These are phyloP conservation scores for Archilochus colubris DNA, from an alignment of 2,113 vertebrate genomes.

Conservation along the genomic window DNA sequence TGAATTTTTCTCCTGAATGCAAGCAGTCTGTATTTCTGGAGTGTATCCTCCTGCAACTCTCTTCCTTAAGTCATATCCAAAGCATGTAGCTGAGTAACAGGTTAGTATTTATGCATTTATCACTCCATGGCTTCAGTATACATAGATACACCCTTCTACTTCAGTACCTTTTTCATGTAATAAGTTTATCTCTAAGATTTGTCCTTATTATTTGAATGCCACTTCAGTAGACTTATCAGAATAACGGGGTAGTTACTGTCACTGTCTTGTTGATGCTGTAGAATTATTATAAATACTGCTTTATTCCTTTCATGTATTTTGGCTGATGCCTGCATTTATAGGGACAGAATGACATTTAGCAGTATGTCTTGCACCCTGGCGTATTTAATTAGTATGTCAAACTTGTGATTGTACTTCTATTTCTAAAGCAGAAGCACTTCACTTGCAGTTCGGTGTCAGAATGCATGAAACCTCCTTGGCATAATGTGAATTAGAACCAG, in stretches of 20 bases:
- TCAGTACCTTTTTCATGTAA: background rate
- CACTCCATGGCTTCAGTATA: accelerated
- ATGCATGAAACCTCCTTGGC: slow-evolving; percentile 63
- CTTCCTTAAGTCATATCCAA: background rate
- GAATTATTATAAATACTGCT: background rate
- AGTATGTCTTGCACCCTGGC: slow-evolving; percentile 8
- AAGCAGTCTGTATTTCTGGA: background rate
- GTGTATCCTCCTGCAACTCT: background rate
- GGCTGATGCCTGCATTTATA: background rate
- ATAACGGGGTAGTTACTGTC: background rate
- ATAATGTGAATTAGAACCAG: slow-evolving; percentile 66
- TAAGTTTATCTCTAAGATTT: background rate
- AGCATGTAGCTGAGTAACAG: background rate
- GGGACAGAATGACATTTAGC: slow-evolving; percentile 15
- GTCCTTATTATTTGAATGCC: background rate
- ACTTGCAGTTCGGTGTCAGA: slow-evolving; percentile 65
- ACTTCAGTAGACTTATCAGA: background rate
- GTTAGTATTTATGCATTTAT: background rate
- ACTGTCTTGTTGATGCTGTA: background rate
- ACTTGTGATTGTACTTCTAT: slow-evolving; percentile 29
- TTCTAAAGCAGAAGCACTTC: slow-evolving; percentile 57
- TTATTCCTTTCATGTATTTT: background rate
- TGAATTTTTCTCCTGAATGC: background rate
- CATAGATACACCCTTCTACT: background rate
- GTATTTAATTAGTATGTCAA: slow-evolving; percentile 57